A percentile compares a stretch with the other conserved stretches of the same genome.
Evolutionary conservation across 2,113 vertebrate genomes (phyloP).

Genomic region (Nibea coibor): DNA sequence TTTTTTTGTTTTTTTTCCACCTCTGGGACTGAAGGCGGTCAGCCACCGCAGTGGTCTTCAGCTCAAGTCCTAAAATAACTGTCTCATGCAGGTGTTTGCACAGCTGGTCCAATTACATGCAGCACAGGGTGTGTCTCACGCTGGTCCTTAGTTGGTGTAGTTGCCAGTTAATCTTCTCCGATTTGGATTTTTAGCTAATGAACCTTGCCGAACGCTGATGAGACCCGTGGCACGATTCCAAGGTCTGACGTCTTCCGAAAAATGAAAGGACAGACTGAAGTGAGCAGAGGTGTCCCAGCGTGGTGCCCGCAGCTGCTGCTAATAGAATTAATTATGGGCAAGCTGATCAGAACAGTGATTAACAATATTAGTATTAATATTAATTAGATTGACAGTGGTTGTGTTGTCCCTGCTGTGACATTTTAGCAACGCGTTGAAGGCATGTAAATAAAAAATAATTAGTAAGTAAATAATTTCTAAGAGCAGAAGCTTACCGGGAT

Average conservation of each 20-base stretch:
- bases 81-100: slow-evolving; percentile 16
- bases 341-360: neutral
- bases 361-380: neutral
- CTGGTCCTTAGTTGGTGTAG: neutral
- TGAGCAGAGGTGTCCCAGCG: neutral
- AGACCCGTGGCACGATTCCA: neutral
- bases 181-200: neutral
- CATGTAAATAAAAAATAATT: neutral
- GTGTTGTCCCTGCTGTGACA: neutral
- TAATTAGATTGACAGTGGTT: neutral
- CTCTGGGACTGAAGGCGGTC: neutral
- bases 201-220: neutral
- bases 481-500: neutral
- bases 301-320: neutral
- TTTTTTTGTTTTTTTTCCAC: neutral
- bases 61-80: neutral
- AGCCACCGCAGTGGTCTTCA: neutral
- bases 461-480: neutral
- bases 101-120: slow-evolving; percentile 1
- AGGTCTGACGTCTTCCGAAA: neutral
- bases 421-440: neutral
- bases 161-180: neutral
- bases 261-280: neutral
- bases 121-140: neutral
- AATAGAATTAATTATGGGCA: neutral